Base-by-base conservation (phyloP, 2,888 invertebrate species). In the Polylopha cassiicola region DNA sequence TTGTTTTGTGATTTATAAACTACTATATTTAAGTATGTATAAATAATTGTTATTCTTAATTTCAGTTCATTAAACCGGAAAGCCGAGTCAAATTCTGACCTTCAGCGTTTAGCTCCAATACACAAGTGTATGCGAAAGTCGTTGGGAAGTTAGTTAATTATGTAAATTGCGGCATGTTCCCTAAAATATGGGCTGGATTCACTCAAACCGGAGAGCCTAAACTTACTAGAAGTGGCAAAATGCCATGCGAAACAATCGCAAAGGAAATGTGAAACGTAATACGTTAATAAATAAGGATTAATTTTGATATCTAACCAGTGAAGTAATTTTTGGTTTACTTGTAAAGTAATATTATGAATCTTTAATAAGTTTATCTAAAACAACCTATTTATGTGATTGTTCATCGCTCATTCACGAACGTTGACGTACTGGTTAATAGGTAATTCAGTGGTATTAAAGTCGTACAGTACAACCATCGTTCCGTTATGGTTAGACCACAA, bases 91-190 rank as follows among this genome's bases (percentile, higher is more conserved):
- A 39, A 41, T 30, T 39, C n/a, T 29, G 20, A 38, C 4, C 11
- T 22, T 32, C 36, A 36, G 24, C 38, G 29, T 33, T 43, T 29
- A 30, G 31, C 23, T 26, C 36, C 16, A 14, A 29, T 29, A 37
- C 32, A 38, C 31, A 27, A 33, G 36, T 8, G 7, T 16, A 18
- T 10, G 27, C 15, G 39, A 36, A 44, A 39, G 44, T 39, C 34
- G 29, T 38, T n/a, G 26, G 38, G 64, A 74, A 74, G 72, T 73
- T 72, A 59, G 78, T 78, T 80, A 78, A 80, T 79, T 79, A 80
- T 80, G 78, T 59, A 78, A 77, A 81, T 80, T 68, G 73, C 61
- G 65, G 70, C 58, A 56, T 68, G 69, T 65, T 58, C 60, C 51
- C 67, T 71, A 66, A 77, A 72, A 72, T 73, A 76, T 72, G 71